Percentiles rank a stretch among this genome's conserved stretches.
Conservation (phyloP, 2,888 invertebrate genomes). For the Cataglyphis cursor region DNA sequence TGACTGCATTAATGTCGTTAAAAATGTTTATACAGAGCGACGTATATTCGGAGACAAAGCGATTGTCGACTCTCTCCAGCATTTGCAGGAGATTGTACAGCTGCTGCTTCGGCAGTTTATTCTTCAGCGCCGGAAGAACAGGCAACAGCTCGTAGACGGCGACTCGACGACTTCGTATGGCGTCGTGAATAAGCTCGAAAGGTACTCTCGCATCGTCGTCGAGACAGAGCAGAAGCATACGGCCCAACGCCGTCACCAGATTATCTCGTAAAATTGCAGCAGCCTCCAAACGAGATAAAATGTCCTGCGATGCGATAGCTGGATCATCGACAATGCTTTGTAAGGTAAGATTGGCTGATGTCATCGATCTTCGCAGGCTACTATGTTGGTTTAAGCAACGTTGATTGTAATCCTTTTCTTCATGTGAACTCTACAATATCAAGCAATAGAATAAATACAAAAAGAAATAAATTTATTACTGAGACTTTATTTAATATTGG, state of each 20-base stretch:
- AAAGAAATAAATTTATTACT: neutral
- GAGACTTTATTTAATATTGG: neutral
- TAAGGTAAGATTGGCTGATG: neutral
- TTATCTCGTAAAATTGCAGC: slow-evolving; percentile 54
- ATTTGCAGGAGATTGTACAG: slow-evolving; percentile 50
- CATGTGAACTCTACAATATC: neutral
- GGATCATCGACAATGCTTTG: neutral
- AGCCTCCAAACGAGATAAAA: slow-evolving; percentile 40
- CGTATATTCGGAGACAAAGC: slow-evolving; percentile 54
- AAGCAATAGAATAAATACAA: slow-evolving; percentile 3
- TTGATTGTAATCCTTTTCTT: slow-evolving; percentile 11
- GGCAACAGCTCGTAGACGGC: slow-evolving; percentile 54
- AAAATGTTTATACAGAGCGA: slow-evolving; percentile 35
- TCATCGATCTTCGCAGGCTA: neutral
- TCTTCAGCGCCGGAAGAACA: slow-evolving; percentile 31
- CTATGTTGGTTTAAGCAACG: neutral
- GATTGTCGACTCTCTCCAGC: slow-evolving; percentile 42
- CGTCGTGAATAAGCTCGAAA: slow-evolving; percentile 49
- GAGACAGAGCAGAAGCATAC: slow-evolving; percentile 43
- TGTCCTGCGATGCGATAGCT: slow-evolving; percentile 3
- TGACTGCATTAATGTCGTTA: neutral
- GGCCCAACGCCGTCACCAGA: slow-evolving; percentile 52
- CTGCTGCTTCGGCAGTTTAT: slow-evolving; percentile 42
- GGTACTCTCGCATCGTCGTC: slow-evolving; percentile 48
- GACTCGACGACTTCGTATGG: slow-evolving; percentile 38